Evolutionary conservation across 2,797 vertebrate species (phyloP).

Genomic region (Sebastes itinus): DNA sequence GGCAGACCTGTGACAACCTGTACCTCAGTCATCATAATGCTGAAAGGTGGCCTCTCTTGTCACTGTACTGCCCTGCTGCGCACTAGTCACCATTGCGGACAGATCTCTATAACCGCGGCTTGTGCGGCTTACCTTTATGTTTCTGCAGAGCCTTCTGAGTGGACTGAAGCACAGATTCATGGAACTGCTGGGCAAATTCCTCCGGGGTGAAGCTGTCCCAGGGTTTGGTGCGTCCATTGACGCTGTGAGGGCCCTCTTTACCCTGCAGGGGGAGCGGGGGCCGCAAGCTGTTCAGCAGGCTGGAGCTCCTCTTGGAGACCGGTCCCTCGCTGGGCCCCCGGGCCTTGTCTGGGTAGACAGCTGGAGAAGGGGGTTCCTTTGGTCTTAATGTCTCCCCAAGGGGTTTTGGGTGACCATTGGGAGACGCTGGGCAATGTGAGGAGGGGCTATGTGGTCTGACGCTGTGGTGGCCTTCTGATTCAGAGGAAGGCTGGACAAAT

Average conservation of each 20-base stretch:
- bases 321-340: conserved; percentile 81
- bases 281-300: conserved; percentile 90
- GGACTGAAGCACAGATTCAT: conserved; percentile 97
- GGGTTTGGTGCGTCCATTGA: conserved; percentile 93
- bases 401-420: conserved; percentile 82
- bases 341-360: conserved; percentile 85
- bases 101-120: neutral
- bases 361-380: conserved; percentile 82
- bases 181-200: conserved; percentile 98
- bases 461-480: conserved; percentile 83
- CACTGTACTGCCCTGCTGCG: neutral
- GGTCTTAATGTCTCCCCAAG: conserved; percentile 84
- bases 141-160: conserved; percentile 98
- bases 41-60: neutral
- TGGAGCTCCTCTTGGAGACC: conserved; percentile 86
- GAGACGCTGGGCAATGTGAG: conserved; percentile 75
- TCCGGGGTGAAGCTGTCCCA: conserved; percentile 96
- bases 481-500: conserved; percentile 77
- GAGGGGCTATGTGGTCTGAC: conserved; percentile 77
- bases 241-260: conserved; percentile 89
- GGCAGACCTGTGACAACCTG: neutral
- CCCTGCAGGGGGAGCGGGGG: conserved; percentile 84
- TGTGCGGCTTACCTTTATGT: conserved; percentile 88
- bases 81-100: neutral
- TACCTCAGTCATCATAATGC: neutral